Evolutionary conservation across 2,113 vertebrate genomes (phyloP).

Genomic region (Larimichthys crocea): DNA sequence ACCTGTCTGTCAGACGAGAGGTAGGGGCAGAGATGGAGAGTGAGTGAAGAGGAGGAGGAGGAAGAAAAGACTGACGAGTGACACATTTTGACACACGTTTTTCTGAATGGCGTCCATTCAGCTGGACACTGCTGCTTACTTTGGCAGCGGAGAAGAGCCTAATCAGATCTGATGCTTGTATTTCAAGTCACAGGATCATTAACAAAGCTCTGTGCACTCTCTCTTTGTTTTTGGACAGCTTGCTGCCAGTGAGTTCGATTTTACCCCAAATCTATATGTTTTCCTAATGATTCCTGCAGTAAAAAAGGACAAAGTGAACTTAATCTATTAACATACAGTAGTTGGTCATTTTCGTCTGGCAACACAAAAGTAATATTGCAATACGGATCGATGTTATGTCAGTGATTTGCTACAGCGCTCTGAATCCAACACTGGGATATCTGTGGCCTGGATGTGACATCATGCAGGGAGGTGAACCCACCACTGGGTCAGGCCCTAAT

Average conservation of each 20-base stretch:
- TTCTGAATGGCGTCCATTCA: constrained; percentile 60
- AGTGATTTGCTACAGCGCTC: constrained; percentile 16
- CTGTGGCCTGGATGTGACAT: constrained; percentile 65
- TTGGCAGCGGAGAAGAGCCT: constrained; percentile 9
- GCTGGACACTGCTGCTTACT: constrained; percentile 37
- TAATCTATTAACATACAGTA: constrained; percentile 3
- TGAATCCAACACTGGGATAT: constrained; percentile 27
- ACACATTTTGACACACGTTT: constrained; percentile 58
- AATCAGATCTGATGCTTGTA: constrained; percentile 39
- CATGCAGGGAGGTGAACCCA: constrained; percentile 62
- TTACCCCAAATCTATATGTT: neutral
- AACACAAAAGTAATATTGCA: constrained; percentile 2
- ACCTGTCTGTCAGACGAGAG: constrained; percentile 67
- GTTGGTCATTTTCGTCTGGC: neutral
- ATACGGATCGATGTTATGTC: constrained; percentile 14
- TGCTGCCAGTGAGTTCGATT: neutral
- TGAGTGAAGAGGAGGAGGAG: constrained; percentile 21
- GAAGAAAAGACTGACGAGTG: constrained; percentile 51
- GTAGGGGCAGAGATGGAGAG: constrained; percentile 34
- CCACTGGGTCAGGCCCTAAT: constrained; percentile 59
- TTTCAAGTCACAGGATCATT: constrained; percentile 11
- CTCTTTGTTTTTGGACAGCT: neutral
- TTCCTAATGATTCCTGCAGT: neutral
- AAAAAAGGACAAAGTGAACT: neutral
- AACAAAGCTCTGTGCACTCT: too few relatives aligned